A percentile compares a stretch with the other conserved stretches of the same genome.
Conservation (phyloP, 2,797 vertebrate genomes). For the Acanthurus lineatus region DNA sequence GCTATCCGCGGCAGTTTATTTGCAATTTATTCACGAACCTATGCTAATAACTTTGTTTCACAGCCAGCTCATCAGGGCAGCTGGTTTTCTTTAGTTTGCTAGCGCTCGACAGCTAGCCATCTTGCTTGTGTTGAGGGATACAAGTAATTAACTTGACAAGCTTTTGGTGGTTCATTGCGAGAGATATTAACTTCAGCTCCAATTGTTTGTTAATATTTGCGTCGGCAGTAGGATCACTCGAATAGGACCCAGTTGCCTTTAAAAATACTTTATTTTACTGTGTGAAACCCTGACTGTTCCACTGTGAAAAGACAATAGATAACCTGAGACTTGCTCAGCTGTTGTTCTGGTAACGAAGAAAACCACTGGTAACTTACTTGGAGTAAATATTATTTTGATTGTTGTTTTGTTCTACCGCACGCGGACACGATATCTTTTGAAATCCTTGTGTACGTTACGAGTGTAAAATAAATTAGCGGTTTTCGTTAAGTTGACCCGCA, state of each 20-base stretch:
- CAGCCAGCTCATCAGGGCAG: conserved; percentile 24
- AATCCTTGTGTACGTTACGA: not conserved
- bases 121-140: conserved; percentile 67
- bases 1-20: conserved; percentile 11
- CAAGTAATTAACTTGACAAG: conserved; percentile 63
- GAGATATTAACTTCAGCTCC: conserved; percentile 3
- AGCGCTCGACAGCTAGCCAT: conserved; percentile 74
- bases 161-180: conserved; percentile 12
- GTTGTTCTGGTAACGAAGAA: conserved; percentile 47
- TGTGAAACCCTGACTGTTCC: conserved; percentile 27
- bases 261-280: conserved; percentile 52
- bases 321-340: conserved; percentile 50
- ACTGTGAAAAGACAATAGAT: conserved; percentile 70
- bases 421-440: not conserved
- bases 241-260: conserved; percentile 2
- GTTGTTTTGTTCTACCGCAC: not conserved
- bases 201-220: not conserved
- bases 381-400: conserved; percentile 1
- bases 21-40: conserved; percentile 19
- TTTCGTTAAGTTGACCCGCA: conserved; percentile 35
- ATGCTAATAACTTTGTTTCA: conserved; percentile 58
- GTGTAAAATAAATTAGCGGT: not conserved
- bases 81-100: conserved; percentile 63
- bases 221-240: not conserved
- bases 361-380: conserved; percentile 20